Evolutionary conservation across 2,113 vertebrate genomes (phyloP).

Genomic region (Crypturellus undulatus): DNA sequence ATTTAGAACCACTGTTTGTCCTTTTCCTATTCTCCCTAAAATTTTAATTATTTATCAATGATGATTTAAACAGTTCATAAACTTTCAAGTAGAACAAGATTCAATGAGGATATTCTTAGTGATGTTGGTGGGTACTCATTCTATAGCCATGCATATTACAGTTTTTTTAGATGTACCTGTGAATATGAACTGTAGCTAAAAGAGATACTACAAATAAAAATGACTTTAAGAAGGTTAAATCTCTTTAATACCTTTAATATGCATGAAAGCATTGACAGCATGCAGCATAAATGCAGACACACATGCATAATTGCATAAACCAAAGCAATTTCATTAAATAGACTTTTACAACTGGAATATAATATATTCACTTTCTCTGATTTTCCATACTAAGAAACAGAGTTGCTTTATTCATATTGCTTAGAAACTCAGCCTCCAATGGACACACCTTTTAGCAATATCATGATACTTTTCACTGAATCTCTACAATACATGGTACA

Average conservation of each 20-base stretch:
- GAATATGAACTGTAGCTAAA: neutral
- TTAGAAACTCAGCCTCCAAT: neutral
- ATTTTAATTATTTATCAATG: neutral
- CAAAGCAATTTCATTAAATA: neutral
- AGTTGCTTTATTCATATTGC: rapidly evolving
- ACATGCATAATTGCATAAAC: neutral
- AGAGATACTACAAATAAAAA: neutral
- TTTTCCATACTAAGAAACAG: neutral
- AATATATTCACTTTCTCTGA: neutral
- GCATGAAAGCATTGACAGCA: neutral
- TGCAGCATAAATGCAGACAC: neutral
- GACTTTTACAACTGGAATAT: neutral
- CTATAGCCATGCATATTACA: neutral
- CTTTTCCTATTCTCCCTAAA: neutral
- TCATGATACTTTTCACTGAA: neutral
- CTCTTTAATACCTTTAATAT: neutral
- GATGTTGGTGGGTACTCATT: neutral
- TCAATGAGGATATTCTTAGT: neutral
- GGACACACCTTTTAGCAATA: neutral
- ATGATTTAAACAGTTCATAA: neutral
- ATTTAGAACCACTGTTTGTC: neutral
- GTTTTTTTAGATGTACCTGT: neutral
- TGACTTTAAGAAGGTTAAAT: neutral
- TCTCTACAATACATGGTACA: neutral
- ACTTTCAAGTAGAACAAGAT: neutral